Percentiles rank a stretch among this genome's conserved stretches.
Conservation (phyloP, 2,113 vertebrate species). For the Hyla sarda region DNA sequence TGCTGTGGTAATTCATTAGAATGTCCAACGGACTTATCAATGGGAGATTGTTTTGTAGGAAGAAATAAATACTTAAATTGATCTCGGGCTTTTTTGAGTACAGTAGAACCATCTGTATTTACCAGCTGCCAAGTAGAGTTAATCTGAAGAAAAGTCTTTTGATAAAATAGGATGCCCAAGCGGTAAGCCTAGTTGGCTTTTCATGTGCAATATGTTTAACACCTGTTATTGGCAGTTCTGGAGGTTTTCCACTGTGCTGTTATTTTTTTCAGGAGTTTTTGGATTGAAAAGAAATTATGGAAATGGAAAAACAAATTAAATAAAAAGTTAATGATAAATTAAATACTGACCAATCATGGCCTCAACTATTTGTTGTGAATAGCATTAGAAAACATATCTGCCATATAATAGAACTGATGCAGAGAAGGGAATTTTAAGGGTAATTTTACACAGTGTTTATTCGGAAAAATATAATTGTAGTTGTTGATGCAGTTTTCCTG, state of each 20-base stretch:
- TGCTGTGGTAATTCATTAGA: constrained; percentile 29
- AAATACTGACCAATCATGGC: neutral
- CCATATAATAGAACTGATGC: neutral
- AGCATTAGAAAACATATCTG: neutral
- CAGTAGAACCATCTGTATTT: constrained; percentile 51
- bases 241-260: constrained; percentile 2
- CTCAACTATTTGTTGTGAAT: neutral
- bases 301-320: neutral
- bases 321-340: neutral
- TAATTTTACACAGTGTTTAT: too few species aligned
- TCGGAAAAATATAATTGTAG: too few species aligned
- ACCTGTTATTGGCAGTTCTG: constrained; percentile 24
- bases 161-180: constrained; percentile 18
- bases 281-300: neutral
- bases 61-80: constrained; percentile 52
- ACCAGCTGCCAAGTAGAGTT: constrained; percentile 46
- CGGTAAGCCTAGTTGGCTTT: constrained; percentile 23
- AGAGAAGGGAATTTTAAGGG: neutral
- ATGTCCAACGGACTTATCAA: constrained; percentile 28
- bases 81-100: constrained; percentile 38
- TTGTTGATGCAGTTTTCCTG: too few species aligned
- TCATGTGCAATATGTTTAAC: constrained; percentile 30
- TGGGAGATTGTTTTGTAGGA: constrained; percentile 40
- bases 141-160: constrained; percentile 33
- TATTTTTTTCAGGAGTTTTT: neutral